These are phyloP conservation scores for Chloromyia formosa DNA, from an alignment of 2,888 invertebrate species.

Conservation along the genomic window DNA sequence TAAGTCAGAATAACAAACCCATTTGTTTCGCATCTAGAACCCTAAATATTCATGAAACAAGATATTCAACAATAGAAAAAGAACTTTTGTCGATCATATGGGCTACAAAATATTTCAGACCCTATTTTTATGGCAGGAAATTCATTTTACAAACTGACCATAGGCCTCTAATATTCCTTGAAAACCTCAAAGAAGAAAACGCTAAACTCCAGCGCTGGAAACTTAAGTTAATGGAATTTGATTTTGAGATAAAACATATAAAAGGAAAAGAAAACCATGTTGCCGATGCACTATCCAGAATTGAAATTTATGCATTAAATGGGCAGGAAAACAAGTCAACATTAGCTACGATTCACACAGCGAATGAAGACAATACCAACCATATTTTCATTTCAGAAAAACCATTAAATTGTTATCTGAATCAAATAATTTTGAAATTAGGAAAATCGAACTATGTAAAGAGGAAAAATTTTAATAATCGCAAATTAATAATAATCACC, in stretches of 20 bases:
- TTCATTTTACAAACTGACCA: constrained; percentile 61
- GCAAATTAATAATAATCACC: constrained; percentile 28
- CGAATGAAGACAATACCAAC: constrained; percentile 26
- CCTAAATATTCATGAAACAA: constrained; percentile 50
- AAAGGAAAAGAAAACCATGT: constrained; percentile 32
- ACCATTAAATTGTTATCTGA: constrained; percentile 4
- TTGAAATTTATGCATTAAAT: constrained; percentile 12
- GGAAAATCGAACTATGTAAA: constrained; percentile 21
- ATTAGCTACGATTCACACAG: constrained; percentile 21
- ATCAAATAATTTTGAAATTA: constrained; percentile 25
- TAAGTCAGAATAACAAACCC: constrained; percentile 52
- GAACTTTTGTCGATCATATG: constrained; percentile 55
- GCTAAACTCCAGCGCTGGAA: constrained; percentile 41
- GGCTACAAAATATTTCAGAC: constrained; percentile 57
- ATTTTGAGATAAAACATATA: constrained; percentile 13
- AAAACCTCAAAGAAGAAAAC: constrained; percentile 31
- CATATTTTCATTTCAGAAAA: constrained; percentile 25
- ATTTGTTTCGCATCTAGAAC: constrained; percentile 50
- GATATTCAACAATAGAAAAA: constrained; percentile 55
- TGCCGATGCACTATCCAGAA: constrained; percentile 18
- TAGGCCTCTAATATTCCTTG: constrained; percentile 56
- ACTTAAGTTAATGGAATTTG: constrained; percentile 34
- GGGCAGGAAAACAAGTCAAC: background rate
- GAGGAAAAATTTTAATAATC: constrained; percentile 29
- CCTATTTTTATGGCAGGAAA: constrained; percentile 56